Percentiles rank a stretch among this genome's conserved stretches.
Evolutionary conservation across 2,888 invertebrate genomes (phyloP).

Genomic region (Diarsia dahlii): DNA sequence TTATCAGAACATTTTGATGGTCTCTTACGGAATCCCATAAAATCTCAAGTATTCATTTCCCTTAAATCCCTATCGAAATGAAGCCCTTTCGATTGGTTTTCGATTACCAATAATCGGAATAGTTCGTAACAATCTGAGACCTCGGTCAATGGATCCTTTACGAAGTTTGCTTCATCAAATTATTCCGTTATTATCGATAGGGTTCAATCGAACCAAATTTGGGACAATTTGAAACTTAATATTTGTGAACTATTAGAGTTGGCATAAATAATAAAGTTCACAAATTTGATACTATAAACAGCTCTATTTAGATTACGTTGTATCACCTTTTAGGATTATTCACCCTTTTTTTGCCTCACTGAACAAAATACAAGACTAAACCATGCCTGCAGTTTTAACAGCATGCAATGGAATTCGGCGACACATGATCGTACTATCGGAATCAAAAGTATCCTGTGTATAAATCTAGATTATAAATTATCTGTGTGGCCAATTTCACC

Average conservation of each 20-base stretch:
- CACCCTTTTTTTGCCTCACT: not conserved
- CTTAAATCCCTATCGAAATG: slow-evolving; percentile 55
- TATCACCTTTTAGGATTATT: not conserved
- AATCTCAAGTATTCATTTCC: slow-evolving; percentile 57
- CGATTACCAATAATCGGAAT: slow-evolving; percentile 74
- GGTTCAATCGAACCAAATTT: slow-evolving; percentile 55
- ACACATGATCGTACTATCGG: not conserved
- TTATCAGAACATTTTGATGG: slow-evolving; percentile 6
- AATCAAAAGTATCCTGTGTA: not conserved
- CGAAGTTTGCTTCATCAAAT: slow-evolving; percentile 62
- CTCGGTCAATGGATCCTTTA: slow-evolving; percentile 64
- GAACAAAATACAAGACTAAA: not conserved
- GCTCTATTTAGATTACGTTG: not conserved
- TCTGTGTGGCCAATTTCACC: not conserved
- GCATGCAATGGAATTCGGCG: not conserved
- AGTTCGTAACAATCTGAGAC: slow-evolving; percentile 73
- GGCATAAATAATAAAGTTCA: not conserved
- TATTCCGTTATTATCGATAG: slow-evolving; percentile 64
- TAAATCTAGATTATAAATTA: not conserved
- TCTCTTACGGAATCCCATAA: slow-evolving; percentile 40
- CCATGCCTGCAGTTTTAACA: not conserved
- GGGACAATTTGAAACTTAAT: slow-evolving; percentile 31
- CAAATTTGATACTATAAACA: not conserved
- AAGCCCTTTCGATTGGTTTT: slow-evolving; percentile 67
- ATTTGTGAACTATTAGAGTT: slow-evolving; percentile 41